A percentile compares a stretch with the other conserved stretches of the same genome.
Conservation (phyloP, 1,140 invertebrate genomes). For the Rhopalosiphum padi region DNA sequence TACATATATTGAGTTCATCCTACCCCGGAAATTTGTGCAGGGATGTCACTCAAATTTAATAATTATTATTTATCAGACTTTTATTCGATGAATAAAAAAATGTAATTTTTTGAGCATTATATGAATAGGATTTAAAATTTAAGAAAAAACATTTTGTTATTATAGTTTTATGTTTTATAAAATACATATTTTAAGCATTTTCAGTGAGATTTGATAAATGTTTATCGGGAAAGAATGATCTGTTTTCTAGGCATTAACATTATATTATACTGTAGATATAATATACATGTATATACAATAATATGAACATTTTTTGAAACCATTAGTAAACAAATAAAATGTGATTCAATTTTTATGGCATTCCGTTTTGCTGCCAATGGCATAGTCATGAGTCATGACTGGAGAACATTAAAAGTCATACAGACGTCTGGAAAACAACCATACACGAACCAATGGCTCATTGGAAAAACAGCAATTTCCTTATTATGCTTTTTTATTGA, state of each 20-base stretch:
- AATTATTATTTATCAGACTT: background rate
- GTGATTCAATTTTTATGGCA: constrained; percentile 47
- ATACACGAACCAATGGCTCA: constrained; percentile 14
- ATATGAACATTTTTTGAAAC: background rate
- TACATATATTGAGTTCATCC: background rate
- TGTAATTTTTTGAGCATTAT: background rate
- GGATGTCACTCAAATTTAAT: background rate
- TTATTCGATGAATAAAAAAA: too few relatives aligned
- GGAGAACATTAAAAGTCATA: constrained; percentile 45
- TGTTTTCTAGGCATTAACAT: constrained; percentile 33
- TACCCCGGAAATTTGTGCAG: background rate
- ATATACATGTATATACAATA: background rate
- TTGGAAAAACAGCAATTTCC: constrained; percentile 32
- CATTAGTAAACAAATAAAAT: constrained; percentile 45
- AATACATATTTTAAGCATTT: background rate
- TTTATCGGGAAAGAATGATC: background rate
- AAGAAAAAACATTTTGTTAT: background rate
- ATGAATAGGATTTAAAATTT: background rate
- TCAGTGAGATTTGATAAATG: background rate
- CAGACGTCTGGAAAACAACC: constrained; percentile 39
- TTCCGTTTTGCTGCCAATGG: constrained; percentile 36
- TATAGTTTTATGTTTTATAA: background rate
- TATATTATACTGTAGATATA: background rate
- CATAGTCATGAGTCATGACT: constrained; percentile 39
- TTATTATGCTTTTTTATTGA: constrained; percentile 45